A percentile compares a stretch with the other conserved stretches of the same genome.
These are phyloP conservation scores for Ochotona princeps DNA, from an alignment of 2,113 vertebrate genomes.

Conservation along the genomic window DNA sequence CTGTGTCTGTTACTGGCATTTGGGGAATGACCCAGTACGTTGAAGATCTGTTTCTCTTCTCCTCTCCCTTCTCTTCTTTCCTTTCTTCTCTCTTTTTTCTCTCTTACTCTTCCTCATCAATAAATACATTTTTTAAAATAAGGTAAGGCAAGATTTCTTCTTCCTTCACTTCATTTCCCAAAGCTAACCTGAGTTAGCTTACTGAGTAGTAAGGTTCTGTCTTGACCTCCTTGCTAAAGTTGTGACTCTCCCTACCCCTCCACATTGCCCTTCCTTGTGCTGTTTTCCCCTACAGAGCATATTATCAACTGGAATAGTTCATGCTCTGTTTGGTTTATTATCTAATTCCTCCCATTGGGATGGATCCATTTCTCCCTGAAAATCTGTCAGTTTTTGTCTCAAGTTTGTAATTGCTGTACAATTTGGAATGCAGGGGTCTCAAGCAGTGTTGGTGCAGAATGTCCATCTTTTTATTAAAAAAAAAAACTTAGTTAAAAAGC, in stretches of 20 bases:
- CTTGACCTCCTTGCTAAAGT: background rate
- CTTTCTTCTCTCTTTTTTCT: no score
- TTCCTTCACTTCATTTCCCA: background rate
- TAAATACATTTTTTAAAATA: no score
- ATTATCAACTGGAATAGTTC: background rate
- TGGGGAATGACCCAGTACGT: no score
- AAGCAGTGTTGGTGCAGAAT: no score
- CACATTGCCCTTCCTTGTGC: background rate
- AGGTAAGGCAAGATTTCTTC: background rate
- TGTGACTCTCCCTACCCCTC: background rate
- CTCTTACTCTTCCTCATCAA: no score
- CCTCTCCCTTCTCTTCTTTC: no score
- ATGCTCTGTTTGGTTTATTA: background rate
- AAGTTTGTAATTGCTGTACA: background rate
- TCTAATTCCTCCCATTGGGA: background rate
- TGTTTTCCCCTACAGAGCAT: background rate
- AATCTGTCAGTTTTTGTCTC: background rate
- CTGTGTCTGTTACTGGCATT: no score
- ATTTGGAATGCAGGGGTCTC: no score
- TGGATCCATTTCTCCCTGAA: background rate
- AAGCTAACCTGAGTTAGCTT: no score
- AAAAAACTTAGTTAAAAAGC: no score
- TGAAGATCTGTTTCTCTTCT: no score
- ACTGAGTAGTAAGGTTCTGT: background rate
- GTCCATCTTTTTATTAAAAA: no score